Base-by-base conservation (phyloP, 2,797 vertebrate genomes). In the Pseudomugil tenellus region DNA sequence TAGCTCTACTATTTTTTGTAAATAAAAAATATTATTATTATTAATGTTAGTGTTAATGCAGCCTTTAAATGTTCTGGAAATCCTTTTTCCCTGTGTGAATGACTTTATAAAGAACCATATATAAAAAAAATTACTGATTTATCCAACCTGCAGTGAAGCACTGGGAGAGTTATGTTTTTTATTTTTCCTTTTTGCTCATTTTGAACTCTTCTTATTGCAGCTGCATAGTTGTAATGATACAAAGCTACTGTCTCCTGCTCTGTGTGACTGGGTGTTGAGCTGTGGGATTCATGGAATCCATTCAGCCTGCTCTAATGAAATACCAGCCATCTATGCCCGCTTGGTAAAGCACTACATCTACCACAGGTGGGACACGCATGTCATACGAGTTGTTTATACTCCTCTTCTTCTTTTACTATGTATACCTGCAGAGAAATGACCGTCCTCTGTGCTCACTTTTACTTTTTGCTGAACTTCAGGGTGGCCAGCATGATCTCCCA, bases 401-500 rank as follows among this genome's bases (percentile, higher is more conserved):
- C n/a, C 8, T 2, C 43, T 46, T 46, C 17, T 6, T 19, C n/a
- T 48, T 46, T 46, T 12, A 12, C 23, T 14, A 25, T 23, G 13
- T 6, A 4, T 34, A 19, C 19, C 26, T 52, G 9, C 26, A 28
- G 19, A 17, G 16, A 29, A 59, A 53, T 17, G 3, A 8, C 26
- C 16, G 25, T 51, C 5, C 48, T 51, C 51, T 26, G 23, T 26
- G 11, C 48, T 51, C 48, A 7, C 14, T 26, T 49, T 21, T 31
- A 32, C 28, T 13, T 2, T 43, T n/a, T 64, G 17, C 52, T 76
- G 10, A 70, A 60, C 68, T 54, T 52, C 62, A 93, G 93, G 75
- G 84, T 89, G 55, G 82, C 80, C 43, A 90, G 84, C 46, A 92
- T 93, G 90, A 87, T 92, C 70, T 70, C 80, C 46, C 92, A 93